Evolutionary conservation across 2,113 vertebrate genomes (phyloP), one percentile per base, ranked within the genome.

Genomic region (Centropus bengalensis): DNA sequence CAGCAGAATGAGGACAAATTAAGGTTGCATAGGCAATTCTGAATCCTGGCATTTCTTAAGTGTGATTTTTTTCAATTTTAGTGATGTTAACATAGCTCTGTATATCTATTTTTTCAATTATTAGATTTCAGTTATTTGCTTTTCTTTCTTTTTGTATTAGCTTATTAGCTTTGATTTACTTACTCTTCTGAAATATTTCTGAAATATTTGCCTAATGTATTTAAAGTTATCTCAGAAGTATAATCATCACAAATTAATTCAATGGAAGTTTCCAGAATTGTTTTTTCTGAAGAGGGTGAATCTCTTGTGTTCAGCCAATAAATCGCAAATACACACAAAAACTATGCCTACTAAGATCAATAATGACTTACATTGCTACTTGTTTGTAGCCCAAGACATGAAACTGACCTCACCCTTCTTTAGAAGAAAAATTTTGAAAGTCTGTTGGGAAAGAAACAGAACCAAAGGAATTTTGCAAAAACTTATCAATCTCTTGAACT

Each of bases 1-100:
- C 86, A 70, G 86, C 86, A 92, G 88, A 96, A 88, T 0, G 20
- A 88, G 88, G 88, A 90, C 71, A 81, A 86, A 90, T 96, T 94
- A 88, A 96, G 58, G 88, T 86, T 95, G 71, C 68, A 30, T 9
- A 83, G 73, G 71, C 76, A 91, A 44, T 88, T 91, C 76, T 70
- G 45, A 81, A 83, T 81, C 56, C 79, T 86, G 59, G 42, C n/a
- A 27, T 90, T 96, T 91, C 82, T 88, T 74, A 83, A 77, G 51
- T 62, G 68, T 86, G 68, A 91, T 85, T 60, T 82, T 89, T 95
- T 91, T 80, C 59, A 67, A 2, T 90, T 77, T 74, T 42, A 82
- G 27, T 88, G 68, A 33, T 76, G 62, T 85, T 91, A 82, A 55
- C 32, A 42, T 40, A 22, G n/a, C 21, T 85, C 64, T 85, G 23